Conservation (phyloP, 2,888 invertebrate genomes). For the Athalia cordata region DNA sequence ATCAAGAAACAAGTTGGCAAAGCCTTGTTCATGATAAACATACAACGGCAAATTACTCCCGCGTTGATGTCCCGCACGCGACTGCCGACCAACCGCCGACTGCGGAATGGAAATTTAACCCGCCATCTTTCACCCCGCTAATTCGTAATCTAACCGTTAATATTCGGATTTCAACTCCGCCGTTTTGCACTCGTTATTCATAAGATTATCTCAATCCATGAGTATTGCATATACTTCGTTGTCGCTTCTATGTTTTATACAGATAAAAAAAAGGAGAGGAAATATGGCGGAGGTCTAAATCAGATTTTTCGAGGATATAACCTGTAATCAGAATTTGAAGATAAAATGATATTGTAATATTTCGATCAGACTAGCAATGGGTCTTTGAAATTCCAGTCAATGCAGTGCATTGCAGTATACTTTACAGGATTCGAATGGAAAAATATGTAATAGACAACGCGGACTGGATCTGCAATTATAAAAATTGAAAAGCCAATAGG, state of each 20-base stretch:
- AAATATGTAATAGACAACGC: too few species aligned
- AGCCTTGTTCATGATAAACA: constrained; percentile 42
- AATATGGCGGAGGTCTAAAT: neutral
- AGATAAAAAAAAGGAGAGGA: neutral
- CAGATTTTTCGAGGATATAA: neutral
- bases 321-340: neutral
- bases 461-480: too few species aligned
- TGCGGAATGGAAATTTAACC: neutral
- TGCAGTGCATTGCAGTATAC: too few species aligned
- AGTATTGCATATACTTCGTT: constrained; percentile 7
- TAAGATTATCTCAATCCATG: constrained; percentile 26
- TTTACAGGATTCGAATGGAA: too few species aligned
- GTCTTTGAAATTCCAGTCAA: too few species aligned
- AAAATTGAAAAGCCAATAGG: too few species aligned
- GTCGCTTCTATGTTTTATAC: constrained; percentile 1
- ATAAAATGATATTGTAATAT: neutral
- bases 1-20: constrained; percentile 35
- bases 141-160: constrained; percentile 38
- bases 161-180: constrained; percentile 15
- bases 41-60: constrained; percentile 35
- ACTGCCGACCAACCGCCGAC: constrained; percentile 7
- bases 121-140: constrained; percentile 29
- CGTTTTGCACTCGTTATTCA: neutral
- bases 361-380: too few species aligned
- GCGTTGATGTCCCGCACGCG: constrained; percentile 29